Percentiles rank a stretch among this genome's conserved stretches.
Evolutionary conservation across 2,113 vertebrate genomes (phyloP).

Genomic region (Gymnocephalus cernua): DNA sequence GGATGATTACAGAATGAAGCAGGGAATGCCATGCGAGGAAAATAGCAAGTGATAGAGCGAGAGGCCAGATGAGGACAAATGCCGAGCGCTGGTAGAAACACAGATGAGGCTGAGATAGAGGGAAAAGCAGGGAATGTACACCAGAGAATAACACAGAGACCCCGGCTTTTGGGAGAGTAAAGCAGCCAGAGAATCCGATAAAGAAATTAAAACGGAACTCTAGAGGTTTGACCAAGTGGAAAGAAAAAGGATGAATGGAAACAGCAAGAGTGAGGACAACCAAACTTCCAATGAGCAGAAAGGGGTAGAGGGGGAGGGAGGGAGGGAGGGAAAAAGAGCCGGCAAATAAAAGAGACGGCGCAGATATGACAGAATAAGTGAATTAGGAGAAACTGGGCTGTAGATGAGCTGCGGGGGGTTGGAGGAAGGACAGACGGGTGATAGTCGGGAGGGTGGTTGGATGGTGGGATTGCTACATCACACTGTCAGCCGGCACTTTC

Average conservation of each 20-base stretch:
- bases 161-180: background rate
- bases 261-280: background rate
- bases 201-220: slow-evolving; percentile 34
- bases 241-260: slow-evolving; percentile 22
- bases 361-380: slow-evolving; percentile 62
- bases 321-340: background rate
- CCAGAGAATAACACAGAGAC: slow-evolving; percentile 3
- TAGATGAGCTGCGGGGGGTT: slow-evolving; percentile 45
- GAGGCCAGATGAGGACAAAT: slow-evolving; percentile 44
- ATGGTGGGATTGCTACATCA: slow-evolving; percentile 19
- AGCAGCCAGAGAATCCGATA: slow-evolving; percentile 35
- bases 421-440: slow-evolving; percentile 4
- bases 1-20: slow-evolving; percentile 29
- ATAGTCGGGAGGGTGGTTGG: background rate
- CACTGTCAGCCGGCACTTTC: slow-evolving; percentile 46
- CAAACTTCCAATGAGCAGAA: slow-evolving; percentile 39
- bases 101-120: background rate
- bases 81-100: background rate
- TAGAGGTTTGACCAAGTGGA: slow-evolving; percentile 38
- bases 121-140: background rate
- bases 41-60: slow-evolving; percentile 29
- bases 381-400: slow-evolving; percentile 54
- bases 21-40: slow-evolving; percentile 9
- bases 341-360: slow-evolving; percentile 17
- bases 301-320: slow-evolving; percentile 8